phyloP scores from a whole-genome alignment of 2,888 invertebrate genomes.

The Xestia c-nigrum region DNA sequence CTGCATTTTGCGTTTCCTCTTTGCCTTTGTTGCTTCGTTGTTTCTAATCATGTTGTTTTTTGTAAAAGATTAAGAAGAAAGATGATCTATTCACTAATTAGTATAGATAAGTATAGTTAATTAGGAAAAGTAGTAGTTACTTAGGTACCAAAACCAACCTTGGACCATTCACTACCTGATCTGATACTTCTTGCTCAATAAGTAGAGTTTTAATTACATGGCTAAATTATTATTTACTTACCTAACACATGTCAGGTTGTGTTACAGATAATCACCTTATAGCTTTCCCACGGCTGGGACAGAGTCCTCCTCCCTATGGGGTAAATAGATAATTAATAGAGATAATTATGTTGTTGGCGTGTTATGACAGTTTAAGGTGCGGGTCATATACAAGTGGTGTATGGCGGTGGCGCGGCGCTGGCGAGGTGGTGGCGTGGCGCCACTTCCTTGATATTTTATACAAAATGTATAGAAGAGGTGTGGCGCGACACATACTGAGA shows the following conservation, averaged over 20 bases:
- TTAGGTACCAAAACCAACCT: not conserved
- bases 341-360: not conserved
- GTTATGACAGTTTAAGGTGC: not conserved
- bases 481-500: no score
- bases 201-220: not conserved
- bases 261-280: not conserved
- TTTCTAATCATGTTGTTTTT: constrained; percentile 21
- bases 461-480: no score
- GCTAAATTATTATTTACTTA: not conserved
- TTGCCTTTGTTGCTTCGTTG: constrained; percentile 4
- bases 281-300: not conserved
- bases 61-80: no score
- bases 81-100: not conserved
- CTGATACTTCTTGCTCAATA: not conserved
- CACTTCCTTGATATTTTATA: no score
- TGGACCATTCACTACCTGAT: not conserved
- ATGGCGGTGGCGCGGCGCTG: no score
- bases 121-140: no score
- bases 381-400: no score
- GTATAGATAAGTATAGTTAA: not conserved
- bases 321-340: not conserved
- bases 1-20: constrained; percentile 21
- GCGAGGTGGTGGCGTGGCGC: no score
- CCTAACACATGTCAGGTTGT: not conserved
- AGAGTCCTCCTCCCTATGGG: not conserved